Evolutionary conservation across 2,113 vertebrate species (phyloP).

Genomic region (Protobothrops flavoviridis): DNA sequence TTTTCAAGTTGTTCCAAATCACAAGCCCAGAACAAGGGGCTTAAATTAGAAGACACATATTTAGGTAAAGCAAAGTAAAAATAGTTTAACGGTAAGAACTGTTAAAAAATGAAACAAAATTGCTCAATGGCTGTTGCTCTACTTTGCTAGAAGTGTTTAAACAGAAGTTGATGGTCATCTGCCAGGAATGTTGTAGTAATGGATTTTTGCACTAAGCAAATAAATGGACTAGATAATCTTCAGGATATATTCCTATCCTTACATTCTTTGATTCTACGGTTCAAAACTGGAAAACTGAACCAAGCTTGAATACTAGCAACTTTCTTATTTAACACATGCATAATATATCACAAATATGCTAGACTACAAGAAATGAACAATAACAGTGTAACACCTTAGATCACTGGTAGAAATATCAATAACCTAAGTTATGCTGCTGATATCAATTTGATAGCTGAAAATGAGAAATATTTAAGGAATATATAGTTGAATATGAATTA

Average conservation of each 20-base stretch:
- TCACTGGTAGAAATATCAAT: background rate
- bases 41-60: background rate
- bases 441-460: background rate
- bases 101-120: background rate
- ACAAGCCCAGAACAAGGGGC: background rate
- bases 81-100: background rate
- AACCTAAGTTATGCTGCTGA: background rate
- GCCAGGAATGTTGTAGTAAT: background rate
- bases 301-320: background rate
- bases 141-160: background rate
- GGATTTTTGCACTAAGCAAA: background rate
- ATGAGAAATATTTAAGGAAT: background rate
- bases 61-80: background rate
- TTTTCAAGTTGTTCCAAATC: background rate
- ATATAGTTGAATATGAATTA: background rate
- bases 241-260: background rate
- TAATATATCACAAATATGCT: background rate
- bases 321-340: background rate
- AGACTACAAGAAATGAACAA: background rate
- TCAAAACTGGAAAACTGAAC: background rate
- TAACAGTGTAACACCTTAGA: background rate
- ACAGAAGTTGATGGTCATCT: background rate
- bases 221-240: background rate
- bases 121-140: background rate
- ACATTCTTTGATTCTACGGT: background rate